A percentile compares a stretch with the other conserved stretches of the same genome.
Evolutionary conservation across 2,888 invertebrate species (phyloP).

Genomic region (Automeris io): DNA sequence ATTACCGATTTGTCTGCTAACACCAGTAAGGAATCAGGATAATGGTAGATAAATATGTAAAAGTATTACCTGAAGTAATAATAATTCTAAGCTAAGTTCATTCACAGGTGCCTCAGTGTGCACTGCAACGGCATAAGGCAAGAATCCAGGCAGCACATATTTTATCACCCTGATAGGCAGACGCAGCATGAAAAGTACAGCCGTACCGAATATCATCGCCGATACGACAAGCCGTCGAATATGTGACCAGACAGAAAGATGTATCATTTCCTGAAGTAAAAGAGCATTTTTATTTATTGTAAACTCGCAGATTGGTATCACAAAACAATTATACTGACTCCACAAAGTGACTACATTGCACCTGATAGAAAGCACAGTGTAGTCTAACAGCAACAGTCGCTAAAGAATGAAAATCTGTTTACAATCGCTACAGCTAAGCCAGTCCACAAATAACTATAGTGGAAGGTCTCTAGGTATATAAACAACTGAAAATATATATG

Average conservation of each 20-base stretch:
- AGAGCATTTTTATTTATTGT: background rate
- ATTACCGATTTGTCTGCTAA: no score
- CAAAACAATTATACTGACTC: no score
- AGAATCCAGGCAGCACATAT: conserved; percentile 87
- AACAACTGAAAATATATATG: no score
- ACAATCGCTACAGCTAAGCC: no score
- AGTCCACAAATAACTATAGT: no score
- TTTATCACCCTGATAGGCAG: conserved; percentile 93
- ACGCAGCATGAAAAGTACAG: conserved; percentile 97
- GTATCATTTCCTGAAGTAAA: conserved; percentile 92
- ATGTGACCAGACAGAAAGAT: conserved; percentile 94
- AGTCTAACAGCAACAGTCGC: no score
- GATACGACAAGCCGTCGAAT: conserved; percentile 93
- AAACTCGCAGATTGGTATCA: background rate
- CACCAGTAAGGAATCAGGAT: no score
- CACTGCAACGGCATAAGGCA: conserved; percentile 95
- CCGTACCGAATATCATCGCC: conserved; percentile 96
- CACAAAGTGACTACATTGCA: no score
- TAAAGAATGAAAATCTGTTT: no score
- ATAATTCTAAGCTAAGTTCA: conserved; percentile 94
- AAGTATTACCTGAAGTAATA: conserved; percentile 84
- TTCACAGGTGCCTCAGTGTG: conserved; percentile 92
- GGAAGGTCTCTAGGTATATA: no score
- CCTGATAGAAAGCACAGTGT: no score
- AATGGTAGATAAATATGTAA: no score